Conservation (phyloP, 2,113 vertebrate species). For the Alligator sinensis region DNA sequence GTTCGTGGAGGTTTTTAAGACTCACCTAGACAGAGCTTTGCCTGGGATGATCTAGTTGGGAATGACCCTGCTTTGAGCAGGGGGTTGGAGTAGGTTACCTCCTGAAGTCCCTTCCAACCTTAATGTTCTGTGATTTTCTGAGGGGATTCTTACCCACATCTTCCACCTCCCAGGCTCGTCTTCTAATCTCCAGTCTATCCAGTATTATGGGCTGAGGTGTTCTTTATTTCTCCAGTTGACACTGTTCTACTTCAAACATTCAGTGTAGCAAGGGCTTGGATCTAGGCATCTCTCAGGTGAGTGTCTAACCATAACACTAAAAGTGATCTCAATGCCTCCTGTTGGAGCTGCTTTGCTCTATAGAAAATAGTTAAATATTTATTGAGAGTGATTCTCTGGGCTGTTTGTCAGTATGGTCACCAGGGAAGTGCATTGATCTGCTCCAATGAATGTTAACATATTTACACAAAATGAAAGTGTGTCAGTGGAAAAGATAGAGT, state of each 20-base stretch:
- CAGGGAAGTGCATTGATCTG: background rate
- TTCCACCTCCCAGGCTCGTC: background rate
- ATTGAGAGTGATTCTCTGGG: background rate
- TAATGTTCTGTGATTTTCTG: background rate
- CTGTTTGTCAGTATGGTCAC: background rate
- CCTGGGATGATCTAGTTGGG: too few relatives aligned
- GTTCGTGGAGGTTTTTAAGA: too few relatives aligned
- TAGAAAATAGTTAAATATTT: background rate
- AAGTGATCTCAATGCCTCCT: background rate
- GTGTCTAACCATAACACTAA: rapidly evolving
- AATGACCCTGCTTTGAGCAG: too few relatives aligned
- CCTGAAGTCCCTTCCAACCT: too few relatives aligned
- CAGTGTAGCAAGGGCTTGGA: background rate
- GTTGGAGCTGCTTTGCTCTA: background rate
- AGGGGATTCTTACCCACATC: background rate
- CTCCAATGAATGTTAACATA: background rate
- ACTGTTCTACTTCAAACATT: background rate
- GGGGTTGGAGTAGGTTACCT: too few relatives aligned
- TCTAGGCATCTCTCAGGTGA: background rate
- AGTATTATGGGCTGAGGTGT: background rate
- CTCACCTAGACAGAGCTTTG: too few relatives aligned
- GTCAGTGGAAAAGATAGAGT: background rate
- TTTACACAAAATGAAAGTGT: background rate
- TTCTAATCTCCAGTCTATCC: background rate
- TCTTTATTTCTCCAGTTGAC: background rate